Conservation (phyloP, 2,797 vertebrate species). For the Philypnodon macrostomus region DNA sequence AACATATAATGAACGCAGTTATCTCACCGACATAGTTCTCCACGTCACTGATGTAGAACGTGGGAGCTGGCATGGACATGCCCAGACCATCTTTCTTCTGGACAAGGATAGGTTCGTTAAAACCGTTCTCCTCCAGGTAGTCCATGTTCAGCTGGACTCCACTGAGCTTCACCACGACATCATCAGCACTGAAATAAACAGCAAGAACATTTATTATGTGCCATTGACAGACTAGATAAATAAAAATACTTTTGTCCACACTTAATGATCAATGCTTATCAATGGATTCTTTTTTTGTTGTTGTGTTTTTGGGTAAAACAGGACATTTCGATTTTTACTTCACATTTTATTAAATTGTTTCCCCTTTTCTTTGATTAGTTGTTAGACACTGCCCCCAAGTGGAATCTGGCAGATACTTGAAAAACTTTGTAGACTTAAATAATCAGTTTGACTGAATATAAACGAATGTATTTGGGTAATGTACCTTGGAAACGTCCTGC, state of each 20-base stretch:
- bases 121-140: constrained; percentile 91
- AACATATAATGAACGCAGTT: not conserved
- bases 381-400: too few species aligned
- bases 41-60: constrained; percentile 96
- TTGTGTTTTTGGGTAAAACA: too few species aligned
- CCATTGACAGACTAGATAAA: not conserved
- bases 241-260: too few species aligned
- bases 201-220: not conserved
- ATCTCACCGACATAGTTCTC: constrained; percentile 89
- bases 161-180: constrained; percentile 86
- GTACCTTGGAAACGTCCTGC: constrained; percentile 94
- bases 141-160: constrained; percentile 88
- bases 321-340: too few species aligned
- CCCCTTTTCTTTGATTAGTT: too few species aligned
- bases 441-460: not conserved
- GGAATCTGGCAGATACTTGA: too few species aligned
- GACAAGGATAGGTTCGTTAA: constrained; percentile 90
- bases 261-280: too few species aligned
- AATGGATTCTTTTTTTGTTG: too few species aligned
- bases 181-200: constrained; percentile 82
- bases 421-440: too few species aligned
- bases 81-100: constrained; percentile 93
- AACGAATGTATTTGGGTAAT: not conserved
- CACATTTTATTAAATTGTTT: too few species aligned
- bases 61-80: constrained; percentile 88